Evolutionary conservation across 2,113 vertebrate species (phyloP), one percentile per base, ranked within the genome.

Genomic region (Ptyas mucosa): DNA sequence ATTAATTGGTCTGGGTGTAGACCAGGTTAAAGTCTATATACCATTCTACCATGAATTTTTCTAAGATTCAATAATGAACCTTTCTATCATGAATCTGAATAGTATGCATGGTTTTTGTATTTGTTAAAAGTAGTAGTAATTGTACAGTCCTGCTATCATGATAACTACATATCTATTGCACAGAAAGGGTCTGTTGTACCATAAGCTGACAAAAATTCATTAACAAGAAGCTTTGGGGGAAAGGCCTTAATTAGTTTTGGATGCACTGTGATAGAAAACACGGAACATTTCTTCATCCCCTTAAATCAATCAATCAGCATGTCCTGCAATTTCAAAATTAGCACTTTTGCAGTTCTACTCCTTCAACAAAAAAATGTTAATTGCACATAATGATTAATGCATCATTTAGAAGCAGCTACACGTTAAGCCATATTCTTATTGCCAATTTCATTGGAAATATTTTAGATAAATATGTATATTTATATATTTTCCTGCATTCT

Each of bases 1-100:
- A 93, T n/a, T 85, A 90, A n/a, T 64, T 93, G 86, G 69, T 90
- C 94, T 7, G 46, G 21, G 90, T 93, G 81, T 89, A 64, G 90
- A 90, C 81, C 52, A 87, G 81, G 57, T 90, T 49, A 90, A 92
- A 88, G 64, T 91, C 51, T 69, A 90, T 75, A 87, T 53, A 94
- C 20, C 49, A 20, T 43, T 94, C 93, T 86, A 92, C 3, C 18
- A 91, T 24, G 92, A 53, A 57, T 52, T 51, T 94, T 89, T 52
- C 26, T 87, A 52, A 51, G 2, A 81, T 81, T 81, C n/a, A 9
- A 1, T 20, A 81, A 39, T 81, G 34, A 81, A 9, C n/a, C 64
- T 69, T n/a, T 94, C 94, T 75, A 92, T 3, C 34, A 91, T 21
- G 91, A 54, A 57, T 52, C 43, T 94, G 23, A 95, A 91, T 49